Base-by-base conservation (phyloP, 2,888 invertebrate genomes). In the Podotricha telesiphe region DNA sequence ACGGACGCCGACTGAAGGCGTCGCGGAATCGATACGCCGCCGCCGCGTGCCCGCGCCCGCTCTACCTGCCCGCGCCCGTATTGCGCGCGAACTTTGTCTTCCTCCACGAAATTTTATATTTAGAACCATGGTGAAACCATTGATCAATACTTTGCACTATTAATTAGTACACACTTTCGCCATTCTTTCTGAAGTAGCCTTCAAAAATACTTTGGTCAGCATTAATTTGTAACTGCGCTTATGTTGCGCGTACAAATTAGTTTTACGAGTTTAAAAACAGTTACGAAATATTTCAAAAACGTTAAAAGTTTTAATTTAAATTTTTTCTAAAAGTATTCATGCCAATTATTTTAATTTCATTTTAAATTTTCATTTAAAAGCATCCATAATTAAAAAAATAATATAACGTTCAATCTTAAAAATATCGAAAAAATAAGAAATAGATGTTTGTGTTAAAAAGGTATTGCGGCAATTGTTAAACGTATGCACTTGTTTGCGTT, bases 11-110 rank as follows among this genome's bases (percentile, higher is more conserved):
- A 91, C 92, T 91, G 91, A 91, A 87, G 88, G 86, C 89, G 87
- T 81, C 89, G 82, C 84, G 86, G 89, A 91, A 91, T 92, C 92
- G 91, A 92, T 91, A 91, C 85, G 86, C 85, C 81, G 84, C 84
- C 86, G 86, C 86, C 88, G 85, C 86, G 81, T 81, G 84, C 80
- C 83, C 84, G 82, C 82, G 80, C 83, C 87, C 84, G 82, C 82
- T 80, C 80, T 83, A 80, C 83, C 87, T 80, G 83, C 88, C 82
- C 82, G 80, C 87, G 88, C 88, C 89, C 90, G 88, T 89, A 88
- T 89, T 91, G 92, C 92, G 92, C 92, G 92, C 91, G 89, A 93
- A 93, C 91, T 92, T 92, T 88, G 91, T 91, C 91, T 91, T 91
- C 86, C 89, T 88, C 87, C 82, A 87, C 87, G 86, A 87, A 88